Conservation (phyloP, 2,888 invertebrate genomes). For the Pammene aurita region DNA sequence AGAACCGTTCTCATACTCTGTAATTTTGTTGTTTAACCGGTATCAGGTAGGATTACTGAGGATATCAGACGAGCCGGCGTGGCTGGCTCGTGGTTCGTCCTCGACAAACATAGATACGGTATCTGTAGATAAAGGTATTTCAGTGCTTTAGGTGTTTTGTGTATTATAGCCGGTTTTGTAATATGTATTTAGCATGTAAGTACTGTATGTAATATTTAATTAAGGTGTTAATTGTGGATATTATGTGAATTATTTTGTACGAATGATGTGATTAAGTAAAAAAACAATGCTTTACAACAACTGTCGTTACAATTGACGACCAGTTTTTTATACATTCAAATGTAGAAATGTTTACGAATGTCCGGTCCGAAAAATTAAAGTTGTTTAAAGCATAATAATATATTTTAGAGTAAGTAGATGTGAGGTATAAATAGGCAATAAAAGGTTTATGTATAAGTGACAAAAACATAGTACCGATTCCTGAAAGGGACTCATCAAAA, state of each 20-base stretch:
- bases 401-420: no score
- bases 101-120: constrained; percentile 28
- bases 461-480: not conserved
- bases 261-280: not conserved
- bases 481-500: not conserved
- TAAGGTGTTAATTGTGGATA: not conserved
- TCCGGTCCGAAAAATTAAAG: no score
- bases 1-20: constrained; percentile 21
- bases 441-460: not conserved
- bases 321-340: not conserved
- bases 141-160: constrained; percentile 15
- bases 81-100: constrained; percentile 18
- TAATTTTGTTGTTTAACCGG: constrained; percentile 14
- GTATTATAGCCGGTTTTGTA: constrained; percentile 9
- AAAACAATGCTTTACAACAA: no score
- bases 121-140: constrained; percentile 17
- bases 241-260: not conserved
- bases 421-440: not conserved
- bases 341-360: not conserved
- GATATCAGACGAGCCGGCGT: constrained; percentile 20
- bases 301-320: no score
- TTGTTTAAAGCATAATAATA: not conserved
- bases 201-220: constrained; percentile 10
- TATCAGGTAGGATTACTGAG: constrained; percentile 26
- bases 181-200: constrained; percentile 11